These are phyloP conservation scores for Hylaeus anthracinus DNA, from an alignment of 1,140 invertebrate genomes.

Conservation along the genomic window DNA sequence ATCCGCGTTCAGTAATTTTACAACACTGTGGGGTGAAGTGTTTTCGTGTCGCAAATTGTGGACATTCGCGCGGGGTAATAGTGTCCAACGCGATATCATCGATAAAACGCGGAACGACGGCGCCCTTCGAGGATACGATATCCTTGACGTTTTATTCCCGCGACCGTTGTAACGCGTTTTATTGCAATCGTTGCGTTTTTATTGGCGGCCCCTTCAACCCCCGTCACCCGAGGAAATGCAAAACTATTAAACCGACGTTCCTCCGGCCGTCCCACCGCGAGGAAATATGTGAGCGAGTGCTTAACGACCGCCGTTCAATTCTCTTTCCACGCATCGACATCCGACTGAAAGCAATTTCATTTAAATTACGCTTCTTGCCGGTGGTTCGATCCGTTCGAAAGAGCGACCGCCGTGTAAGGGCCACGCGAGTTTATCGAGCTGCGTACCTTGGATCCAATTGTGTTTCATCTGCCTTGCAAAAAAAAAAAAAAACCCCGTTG, in stretches of 20 bases:
- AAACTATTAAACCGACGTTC: conserved; percentile 59
- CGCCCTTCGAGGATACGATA: conserved; percentile 31
- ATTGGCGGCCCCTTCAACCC: conserved; percentile 42
- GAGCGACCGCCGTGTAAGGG: background rate
- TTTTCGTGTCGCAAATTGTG: conserved; percentile 16
- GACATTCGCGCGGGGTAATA: background rate
- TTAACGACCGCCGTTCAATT: conserved; percentile 45
- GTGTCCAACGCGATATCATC: conserved; percentile 11
- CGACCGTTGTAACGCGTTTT: conserved; percentile 56
- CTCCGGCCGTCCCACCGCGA: conserved; percentile 27
- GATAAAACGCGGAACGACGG: conserved; percentile 16
- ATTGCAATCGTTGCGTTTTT: conserved; percentile 56
- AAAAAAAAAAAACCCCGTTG: background rate
- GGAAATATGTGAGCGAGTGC: conserved; percentile 46
- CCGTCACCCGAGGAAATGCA: conserved; percentile 44
- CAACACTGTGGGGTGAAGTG: background rate
- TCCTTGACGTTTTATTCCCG: conserved; percentile 50
- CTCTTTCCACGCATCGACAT: conserved; percentile 23
- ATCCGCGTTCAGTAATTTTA: conserved; percentile 31
- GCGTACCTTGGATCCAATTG: conserved; percentile 21
- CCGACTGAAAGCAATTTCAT: conserved; percentile 36
- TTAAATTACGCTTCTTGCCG: conserved; percentile 34
- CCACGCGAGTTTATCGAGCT: conserved; percentile 4
- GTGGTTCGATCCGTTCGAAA: background rate
- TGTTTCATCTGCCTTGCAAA: conserved; percentile 13